These are phyloP conservation scores for Megaceryle maxima DNA, from an alignment of 2,113 vertebrate species.

Conservation along the genomic window DNA sequence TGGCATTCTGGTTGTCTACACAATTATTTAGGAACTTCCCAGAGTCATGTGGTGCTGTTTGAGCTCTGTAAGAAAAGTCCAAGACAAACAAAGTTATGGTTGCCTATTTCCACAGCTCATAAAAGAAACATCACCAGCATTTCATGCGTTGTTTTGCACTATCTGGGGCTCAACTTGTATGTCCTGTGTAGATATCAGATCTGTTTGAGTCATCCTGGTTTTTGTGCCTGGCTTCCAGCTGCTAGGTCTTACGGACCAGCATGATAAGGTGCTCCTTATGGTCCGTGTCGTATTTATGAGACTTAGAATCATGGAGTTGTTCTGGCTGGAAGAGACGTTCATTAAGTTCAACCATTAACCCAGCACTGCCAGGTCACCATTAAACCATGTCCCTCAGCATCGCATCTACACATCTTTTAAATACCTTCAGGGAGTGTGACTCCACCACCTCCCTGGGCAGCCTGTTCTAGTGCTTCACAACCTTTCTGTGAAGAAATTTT, in stretches of 20 bases:
- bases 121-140: not conserved
- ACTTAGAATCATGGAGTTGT: too few relatives aligned
- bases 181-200: fast-evolving
- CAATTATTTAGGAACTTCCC: not conserved
- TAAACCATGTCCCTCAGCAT: too few relatives aligned
- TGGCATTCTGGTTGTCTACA: not conserved
- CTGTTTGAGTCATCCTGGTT: not conserved
- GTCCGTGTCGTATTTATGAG: not conserved
- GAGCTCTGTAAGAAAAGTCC: not conserved
- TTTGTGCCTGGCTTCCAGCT: not conserved
- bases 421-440: too few relatives aligned
- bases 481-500: too few relatives aligned
- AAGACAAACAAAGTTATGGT: not conserved
- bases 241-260: not conserved
- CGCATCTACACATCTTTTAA: too few relatives aligned
- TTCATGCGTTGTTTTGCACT: not conserved
- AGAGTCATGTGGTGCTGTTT: not conserved
- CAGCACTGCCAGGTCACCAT: too few relatives aligned
- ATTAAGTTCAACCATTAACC: too few relatives aligned
- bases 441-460: too few relatives aligned
- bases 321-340: too few relatives aligned
- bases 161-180: not conserved
- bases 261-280: not conserved
- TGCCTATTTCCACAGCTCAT: not conserved
- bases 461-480: too few relatives aligned